Conservation (phyloP, 2,113 vertebrate species). For the Collichthys lucidus region DNA sequence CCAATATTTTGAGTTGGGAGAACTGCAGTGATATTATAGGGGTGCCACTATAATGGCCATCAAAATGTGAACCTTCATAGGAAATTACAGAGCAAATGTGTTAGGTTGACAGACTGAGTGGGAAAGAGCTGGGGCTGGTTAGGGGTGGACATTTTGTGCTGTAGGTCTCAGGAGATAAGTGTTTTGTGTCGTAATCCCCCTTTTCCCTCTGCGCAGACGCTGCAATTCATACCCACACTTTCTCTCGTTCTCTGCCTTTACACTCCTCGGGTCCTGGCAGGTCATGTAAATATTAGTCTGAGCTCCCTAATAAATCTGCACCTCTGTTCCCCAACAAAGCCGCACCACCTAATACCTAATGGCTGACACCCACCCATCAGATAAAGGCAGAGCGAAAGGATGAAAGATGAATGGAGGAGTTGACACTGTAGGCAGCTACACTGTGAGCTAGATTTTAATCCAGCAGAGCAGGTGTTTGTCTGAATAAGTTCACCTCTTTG, state of each 20-base stretch:
- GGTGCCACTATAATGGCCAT: background rate
- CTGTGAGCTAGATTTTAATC: constrained; percentile 56
- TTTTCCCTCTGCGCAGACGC: constrained; percentile 18
- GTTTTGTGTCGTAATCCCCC: constrained; percentile 40
- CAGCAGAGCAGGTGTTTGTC: constrained; percentile 64
- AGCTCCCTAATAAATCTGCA: constrained; percentile 81
- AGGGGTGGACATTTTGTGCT: constrained; percentile 7
- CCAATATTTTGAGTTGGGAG: background rate
- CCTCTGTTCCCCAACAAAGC: constrained; percentile 41
- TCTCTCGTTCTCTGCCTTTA: constrained; percentile 44
- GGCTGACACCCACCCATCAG: constrained; percentile 28
- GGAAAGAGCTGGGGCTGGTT: background rate
- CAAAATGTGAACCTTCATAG: constrained; percentile 16
- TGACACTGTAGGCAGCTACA: constrained; percentile 49
- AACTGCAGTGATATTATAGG: background rate
- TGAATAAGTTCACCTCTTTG: constrained; percentile 45
- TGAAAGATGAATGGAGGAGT: constrained; percentile 41
- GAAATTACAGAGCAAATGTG: constrained; percentile 14
- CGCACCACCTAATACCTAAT: constrained; percentile 44
- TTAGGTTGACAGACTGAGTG: background rate
- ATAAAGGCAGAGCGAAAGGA: constrained; percentile 18
- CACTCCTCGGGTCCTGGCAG: constrained; percentile 69
- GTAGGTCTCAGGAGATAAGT: constrained; percentile 33
- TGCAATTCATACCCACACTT: constrained; percentile 45
- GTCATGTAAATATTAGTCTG: constrained; percentile 83